Base-by-base conservation (phyloP, 2,888 invertebrate species). In the Mechanitis mazaeus region DNA sequence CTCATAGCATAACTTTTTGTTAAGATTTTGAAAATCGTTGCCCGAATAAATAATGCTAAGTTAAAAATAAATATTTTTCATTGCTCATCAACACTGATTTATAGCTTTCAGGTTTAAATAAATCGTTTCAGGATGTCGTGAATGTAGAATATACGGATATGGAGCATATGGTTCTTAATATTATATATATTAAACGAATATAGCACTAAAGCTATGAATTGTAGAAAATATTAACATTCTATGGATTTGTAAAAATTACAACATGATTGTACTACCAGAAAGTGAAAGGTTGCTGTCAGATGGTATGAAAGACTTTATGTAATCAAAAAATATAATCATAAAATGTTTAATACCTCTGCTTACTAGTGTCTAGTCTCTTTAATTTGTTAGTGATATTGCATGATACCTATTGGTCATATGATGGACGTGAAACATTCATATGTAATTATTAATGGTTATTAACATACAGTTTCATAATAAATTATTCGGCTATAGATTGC, bases 211-310 rank as follows among this genome's bases (percentile, higher is more conserved):
- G 6, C 6, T 2, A 35, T 35, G 35, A 5, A 35, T 35, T 35
- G 35, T 35, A 35, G 35, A 35, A 35, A 35, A 6, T 3, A 5
- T 35, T 5, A 35, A 35, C 6, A 9, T 7, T 3, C 6, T 42
- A 42, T 9, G 42, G 6, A 7, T 3, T 42, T 42, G 11, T 9
- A 9, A 42, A 7, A 42, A 9, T 42, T 6, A 20, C 20, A 42
- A 42, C 42, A 42, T 42, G 42, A 1, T 42, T 7, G 1, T 42
- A 42, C 9, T 35, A 35, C 73, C 79, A 77, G 85, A 85, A 85
- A 86, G 85, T 86, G 84, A 85, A 81, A 85, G 85, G 84, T 84
- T 81, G 81, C 62, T 70, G 75, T 75, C 68, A 70, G 68, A 67
- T 70, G 69, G 28, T 56, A 69, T 69, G 74, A 79, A 54, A 71